phyloP scores from a whole-genome alignment of 2,113 vertebrate species.

The Python bivittatus region DNA sequence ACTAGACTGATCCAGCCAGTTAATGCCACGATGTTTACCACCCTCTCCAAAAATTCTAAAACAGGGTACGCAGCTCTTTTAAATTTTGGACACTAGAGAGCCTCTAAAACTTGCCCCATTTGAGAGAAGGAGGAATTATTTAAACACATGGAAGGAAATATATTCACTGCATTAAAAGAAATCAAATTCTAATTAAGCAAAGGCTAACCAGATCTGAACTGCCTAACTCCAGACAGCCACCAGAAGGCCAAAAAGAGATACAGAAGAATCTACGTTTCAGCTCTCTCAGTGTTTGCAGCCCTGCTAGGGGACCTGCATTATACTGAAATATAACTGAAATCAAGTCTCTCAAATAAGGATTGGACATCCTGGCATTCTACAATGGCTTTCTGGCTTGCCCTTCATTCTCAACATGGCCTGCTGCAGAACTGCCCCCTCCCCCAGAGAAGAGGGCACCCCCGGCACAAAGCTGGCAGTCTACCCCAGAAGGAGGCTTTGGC shows the following conservation, averaged over 20 bases:
- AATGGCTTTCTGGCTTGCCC: background rate
- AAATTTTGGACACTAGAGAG: background rate
- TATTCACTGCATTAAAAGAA: background rate
- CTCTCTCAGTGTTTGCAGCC: background rate
- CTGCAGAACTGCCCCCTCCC: background rate
- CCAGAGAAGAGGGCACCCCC: background rate
- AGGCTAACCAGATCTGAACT: background rate
- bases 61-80: background rate
- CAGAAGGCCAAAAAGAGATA: background rate
- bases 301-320: background rate
- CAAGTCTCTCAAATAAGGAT: background rate
- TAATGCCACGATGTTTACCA: background rate
- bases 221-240: background rate
- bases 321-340: background rate
- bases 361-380: background rate
- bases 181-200: background rate
- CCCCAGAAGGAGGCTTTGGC: background rate
- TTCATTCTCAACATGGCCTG: background rate
- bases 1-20: background rate
- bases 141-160: background rate
- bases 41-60: background rate
- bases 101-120: background rate
- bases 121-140: background rate
- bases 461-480: background rate
- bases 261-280: background rate